Percentiles rank a stretch among this genome's conserved stretches.
phyloP scores from a whole-genome alignment of 2,888 invertebrate genomes.

The Celastrina argiolus region DNA sequence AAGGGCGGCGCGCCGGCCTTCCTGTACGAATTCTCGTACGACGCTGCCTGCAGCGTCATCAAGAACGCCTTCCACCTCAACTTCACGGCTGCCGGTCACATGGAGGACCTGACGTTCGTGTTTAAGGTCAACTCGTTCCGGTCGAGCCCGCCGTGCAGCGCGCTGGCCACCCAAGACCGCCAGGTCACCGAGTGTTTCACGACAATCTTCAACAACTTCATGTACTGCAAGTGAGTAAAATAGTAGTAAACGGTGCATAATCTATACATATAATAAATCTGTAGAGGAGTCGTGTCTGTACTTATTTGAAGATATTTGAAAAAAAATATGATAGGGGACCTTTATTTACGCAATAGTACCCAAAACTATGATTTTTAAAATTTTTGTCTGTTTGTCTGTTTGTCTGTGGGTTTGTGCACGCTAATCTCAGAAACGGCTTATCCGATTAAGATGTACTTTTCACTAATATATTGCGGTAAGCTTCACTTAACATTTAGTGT shows the following conservation, averaged over 20 bases:
- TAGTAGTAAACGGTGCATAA: background rate
- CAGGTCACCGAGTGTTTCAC: constrained; percentile 53
- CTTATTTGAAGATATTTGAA: too few relatives aligned
- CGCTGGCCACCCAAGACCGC: constrained; percentile 38
- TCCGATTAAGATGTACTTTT: too few relatives aligned
- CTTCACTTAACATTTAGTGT: too few relatives aligned
- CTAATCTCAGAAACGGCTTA: too few relatives aligned
- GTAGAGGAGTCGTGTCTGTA: too few relatives aligned
- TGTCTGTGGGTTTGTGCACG: too few relatives aligned
- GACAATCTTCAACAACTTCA: constrained; percentile 49
- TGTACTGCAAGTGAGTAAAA: constrained; percentile 51
- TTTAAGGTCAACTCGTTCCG: constrained; percentile 56
- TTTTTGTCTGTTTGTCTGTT: too few relatives aligned
- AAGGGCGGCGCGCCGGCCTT: constrained; percentile 60
- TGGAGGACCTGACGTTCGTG: constrained; percentile 78
- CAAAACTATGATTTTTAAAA: too few relatives aligned
- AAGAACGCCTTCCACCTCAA: constrained; percentile 53
- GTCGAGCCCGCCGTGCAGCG: constrained; percentile 22
- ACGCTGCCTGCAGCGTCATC: constrained; percentile 64
- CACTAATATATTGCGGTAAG: too few relatives aligned
- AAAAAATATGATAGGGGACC: too few relatives aligned
- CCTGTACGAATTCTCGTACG: constrained; percentile 74
- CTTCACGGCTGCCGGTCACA: constrained; percentile 75
- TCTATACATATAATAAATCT: too few relatives aligned
- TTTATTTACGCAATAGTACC: too few relatives aligned